Evolutionary conservation across 2,888 invertebrate genomes (phyloP), one percentile per base, ranked within the genome.

Genomic region (Chouioia cunea): DNA sequence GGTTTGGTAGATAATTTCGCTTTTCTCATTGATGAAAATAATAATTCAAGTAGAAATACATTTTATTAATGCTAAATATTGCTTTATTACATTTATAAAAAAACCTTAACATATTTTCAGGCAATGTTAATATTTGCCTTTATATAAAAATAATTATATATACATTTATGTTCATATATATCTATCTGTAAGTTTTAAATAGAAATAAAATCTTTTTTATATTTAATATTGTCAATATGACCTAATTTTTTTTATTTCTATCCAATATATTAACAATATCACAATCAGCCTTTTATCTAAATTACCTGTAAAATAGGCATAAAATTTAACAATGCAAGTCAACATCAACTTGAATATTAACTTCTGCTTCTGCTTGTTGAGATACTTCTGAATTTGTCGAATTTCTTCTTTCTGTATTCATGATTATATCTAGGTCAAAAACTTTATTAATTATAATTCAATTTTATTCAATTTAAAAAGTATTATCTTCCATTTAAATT

Each of bases 311-410:
- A 20, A 36, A 14, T 12, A 23, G 48, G 43, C 18, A 36, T 47
- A 23, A 18, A 14, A 22, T 36, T 63, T 20, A 57, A 20, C 2
- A 43, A 20, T 73, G 73, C 57, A 71, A 47, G 23, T 73, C 70
- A 27, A 64, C 65, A 62, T 83, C 79, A 74, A 83, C 66, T 44
- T 83, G 81, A 10, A 78, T 78, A 65, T 77, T 77, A 57, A 78
- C 79, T 76, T 83, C 80, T 2, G 78, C 71, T 10, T 77, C 77
- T 69, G 80, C 67, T 66, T 83, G 77, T n/a, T 84, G 82, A 3
- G 77, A 77, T 10, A 80, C 73, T 48, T 76, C 68, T 65, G 82
- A 82, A 20, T 78, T 78, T 4, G 78, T 68, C 12, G 82, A 82
- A 43, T 71, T 72, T 69, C 79, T 77, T 76, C 82, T 80, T 46